Conservation (phyloP, 92 coral and sea anemone genomes). For the Parazoanthus atlanticus region DNA sequence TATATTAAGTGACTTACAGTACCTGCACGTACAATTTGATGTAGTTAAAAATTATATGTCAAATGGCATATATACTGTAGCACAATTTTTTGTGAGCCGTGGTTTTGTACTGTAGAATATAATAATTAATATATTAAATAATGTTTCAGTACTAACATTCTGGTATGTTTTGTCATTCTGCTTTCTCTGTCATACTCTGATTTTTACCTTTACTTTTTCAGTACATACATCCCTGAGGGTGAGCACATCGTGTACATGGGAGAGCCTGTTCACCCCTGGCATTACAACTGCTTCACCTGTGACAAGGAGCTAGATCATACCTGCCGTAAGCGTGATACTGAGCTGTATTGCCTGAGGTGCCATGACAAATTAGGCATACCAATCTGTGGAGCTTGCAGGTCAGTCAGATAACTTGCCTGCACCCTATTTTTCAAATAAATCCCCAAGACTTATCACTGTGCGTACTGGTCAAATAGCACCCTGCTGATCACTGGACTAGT, state of each 20-base stretch:
- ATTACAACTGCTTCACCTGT: conserved; percentile 97
- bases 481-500: too few relatives aligned
- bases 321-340: conserved; percentile 96
- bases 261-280: conserved; percentile 99
- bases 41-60: too few relatives aligned
- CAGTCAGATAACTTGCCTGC: neutral
- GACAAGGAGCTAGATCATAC: conserved; percentile 94
- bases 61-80: neutral
- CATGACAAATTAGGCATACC: conserved; percentile 99
- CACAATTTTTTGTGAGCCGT: neutral
- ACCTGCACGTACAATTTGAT: too few relatives aligned
- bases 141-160: too few relatives aligned
- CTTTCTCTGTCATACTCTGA: too few relatives aligned
- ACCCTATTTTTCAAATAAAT: too few relatives aligned
- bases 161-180: too few relatives aligned
- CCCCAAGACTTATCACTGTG: neutral
- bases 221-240: conserved; percentile 98
- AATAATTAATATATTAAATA: too few relatives aligned
- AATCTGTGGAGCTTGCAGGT: conserved; percentile 99
- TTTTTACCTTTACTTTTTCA: conserved; percentile 14
- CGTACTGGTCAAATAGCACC: neutral
- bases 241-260: conserved; percentile 99
- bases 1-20: too few relatives aligned
- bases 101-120: too few relatives aligned
- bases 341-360: conserved; percentile 95